A percentile compares a stretch with the other conserved stretches of the same genome.
Conservation (phyloP, 2,797 vertebrate species). For the Hydrophis major region DNA sequence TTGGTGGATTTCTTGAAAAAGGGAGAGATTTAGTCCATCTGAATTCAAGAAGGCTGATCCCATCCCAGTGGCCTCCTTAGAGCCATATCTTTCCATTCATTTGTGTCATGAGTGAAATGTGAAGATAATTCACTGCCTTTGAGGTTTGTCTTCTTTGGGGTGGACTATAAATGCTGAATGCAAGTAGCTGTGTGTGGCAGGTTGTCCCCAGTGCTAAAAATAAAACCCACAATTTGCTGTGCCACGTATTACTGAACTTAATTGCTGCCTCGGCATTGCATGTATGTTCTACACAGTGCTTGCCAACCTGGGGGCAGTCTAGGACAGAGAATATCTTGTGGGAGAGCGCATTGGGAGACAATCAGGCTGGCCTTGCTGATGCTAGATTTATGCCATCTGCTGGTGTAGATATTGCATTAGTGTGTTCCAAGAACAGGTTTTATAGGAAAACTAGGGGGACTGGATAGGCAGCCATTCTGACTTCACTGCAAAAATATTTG, state of each 20-base stretch:
- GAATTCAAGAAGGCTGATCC: background rate
- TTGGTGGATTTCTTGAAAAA: background rate
- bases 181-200: background rate
- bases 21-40: background rate
- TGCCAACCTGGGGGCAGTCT: conserved; percentile 24
- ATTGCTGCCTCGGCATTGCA: conserved; percentile 16
- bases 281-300: background rate
- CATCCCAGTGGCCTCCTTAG: background rate
- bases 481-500: background rate
- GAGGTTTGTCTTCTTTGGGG: background rate
- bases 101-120: background rate
- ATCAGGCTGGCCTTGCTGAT: background rate
- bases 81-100: background rate
- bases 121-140: background rate
- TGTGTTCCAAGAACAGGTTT: background rate
- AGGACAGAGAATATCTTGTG: conserved; percentile 33
- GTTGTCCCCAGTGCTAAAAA: background rate
- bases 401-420: background rate
- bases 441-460: background rate
- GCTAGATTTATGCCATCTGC: conserved; percentile 10
- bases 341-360: background rate
- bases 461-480: background rate
- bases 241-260: conserved; percentile 14
- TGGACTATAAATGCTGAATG: background rate
- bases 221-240: background rate